Evolutionary conservation across 2,113 vertebrate species (phyloP), one percentile per base, ranked within the genome.

Genomic region (Hippopotamus amphibius): DNA sequence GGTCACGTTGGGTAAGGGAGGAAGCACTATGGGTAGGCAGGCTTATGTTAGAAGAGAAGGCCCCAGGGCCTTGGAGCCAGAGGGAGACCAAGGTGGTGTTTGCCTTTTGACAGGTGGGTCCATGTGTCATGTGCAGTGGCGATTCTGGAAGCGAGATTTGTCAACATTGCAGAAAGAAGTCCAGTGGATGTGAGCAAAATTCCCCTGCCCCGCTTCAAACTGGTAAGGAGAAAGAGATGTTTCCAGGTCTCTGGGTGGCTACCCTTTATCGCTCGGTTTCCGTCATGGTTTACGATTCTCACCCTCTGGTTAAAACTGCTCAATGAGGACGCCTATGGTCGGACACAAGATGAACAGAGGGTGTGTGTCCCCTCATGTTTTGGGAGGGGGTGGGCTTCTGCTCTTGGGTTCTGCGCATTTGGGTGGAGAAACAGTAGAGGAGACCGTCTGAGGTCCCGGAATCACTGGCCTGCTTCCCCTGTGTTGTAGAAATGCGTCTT

Each of bases 71-170:
- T 37, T 68, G 24, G 22, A 66, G 15, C 72, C 79, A 63, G 50
- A 68, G 33, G 24, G 55, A 43, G 14, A n/a, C 83, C 81, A 74
- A 89, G 37, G 26, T 12, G 26, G 28, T 30, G 93, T 57, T 95
- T 93, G 88, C 94, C 4, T 97, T 96, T 69, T 95, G 88, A 37
- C 86, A 99, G 99, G 97, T 99, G 99, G 99, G 99, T 99, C 93
- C 99, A 99, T 17, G 99, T 99, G 15, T 98, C 99, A 82, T 99
- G 99, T 98, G 99, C 99, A 43, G 99, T 99, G 94, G 99, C 99
- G 24, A 99, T 99, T 90, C 98, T 99, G 97, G 99, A 99, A 97
- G 99, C 99, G 68, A 99, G 99, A 88, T 99, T 99, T 97, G 99
- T 99, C 97, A 99, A 99, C 98, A 99, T 99, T 30, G 99, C 99